Percentiles rank a stretch among this genome's conserved stretches.
Evolutionary conservation across 2,797 vertebrate species (phyloP).

Genomic region (Pangasius sanitwongsei): DNA sequence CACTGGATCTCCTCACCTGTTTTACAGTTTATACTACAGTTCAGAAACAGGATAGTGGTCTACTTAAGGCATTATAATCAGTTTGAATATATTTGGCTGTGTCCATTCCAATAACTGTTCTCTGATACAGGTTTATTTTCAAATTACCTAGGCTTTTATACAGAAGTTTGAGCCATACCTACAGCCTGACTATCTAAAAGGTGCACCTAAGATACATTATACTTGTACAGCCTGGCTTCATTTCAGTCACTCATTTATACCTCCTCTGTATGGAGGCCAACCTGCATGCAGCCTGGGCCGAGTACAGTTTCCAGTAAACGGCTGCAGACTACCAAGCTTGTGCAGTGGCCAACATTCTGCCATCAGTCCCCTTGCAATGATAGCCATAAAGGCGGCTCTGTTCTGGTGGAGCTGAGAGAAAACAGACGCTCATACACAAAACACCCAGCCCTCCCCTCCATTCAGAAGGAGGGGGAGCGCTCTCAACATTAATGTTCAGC

Average conservation of each 20-base stretch:
- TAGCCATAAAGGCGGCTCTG: conserved; percentile 89
- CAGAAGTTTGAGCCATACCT: conserved; percentile 21
- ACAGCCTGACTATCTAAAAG: conserved; percentile 58
- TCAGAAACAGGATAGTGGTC: neutral
- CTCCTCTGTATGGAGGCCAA: conserved; percentile 71
- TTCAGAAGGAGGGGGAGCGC: conserved; percentile 60
- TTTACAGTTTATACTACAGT: neutral
- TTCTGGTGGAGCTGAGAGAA: conserved; percentile 85
- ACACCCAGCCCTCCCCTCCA: conserved; percentile 77
- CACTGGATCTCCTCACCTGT: neutral
- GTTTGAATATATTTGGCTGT: conserved; percentile 10
- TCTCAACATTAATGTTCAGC: conserved; percentile 63
- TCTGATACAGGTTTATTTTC: conserved; percentile 23
- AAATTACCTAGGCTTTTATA: conserved; percentile 12
- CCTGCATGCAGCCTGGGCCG: conserved; percentile 66
- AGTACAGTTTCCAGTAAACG: conserved; percentile 81
- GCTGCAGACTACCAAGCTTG: conserved; percentile 79
- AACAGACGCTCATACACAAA: conserved; percentile 89
- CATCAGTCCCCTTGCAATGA: conserved; percentile 74
- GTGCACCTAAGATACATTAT: conserved; percentile 57
- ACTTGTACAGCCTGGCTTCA: conserved; percentile 57
- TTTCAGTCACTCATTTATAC: conserved; percentile 68
- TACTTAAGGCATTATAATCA: conserved; percentile 14
- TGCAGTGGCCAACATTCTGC: conserved; percentile 79
- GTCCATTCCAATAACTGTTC: conserved; percentile 12